phyloP scores from a whole-genome alignment of 2,888 invertebrate species.

The Drosophila pullipes region DNA sequence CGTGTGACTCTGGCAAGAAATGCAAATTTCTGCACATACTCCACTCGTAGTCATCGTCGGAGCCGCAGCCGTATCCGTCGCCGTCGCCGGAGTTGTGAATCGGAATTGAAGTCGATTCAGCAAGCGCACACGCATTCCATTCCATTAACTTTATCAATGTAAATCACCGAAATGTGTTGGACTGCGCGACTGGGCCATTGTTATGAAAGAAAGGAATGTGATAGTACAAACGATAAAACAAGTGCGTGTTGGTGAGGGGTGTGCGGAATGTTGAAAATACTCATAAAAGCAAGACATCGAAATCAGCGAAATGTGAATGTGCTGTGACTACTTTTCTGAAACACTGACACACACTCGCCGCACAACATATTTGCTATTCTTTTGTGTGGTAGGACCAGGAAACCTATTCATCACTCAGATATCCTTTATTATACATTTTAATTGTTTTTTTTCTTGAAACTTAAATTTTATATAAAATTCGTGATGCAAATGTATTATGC shows the following conservation, averaged over 20 bases:
- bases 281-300: conserved; percentile 60
- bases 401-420: conserved; percentile 31
- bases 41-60: conserved; percentile 27
- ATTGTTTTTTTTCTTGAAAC: neutral
- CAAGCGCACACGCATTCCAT: conserved; percentile 76
- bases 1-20: conserved; percentile 71
- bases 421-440: conserved; percentile 16
- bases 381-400: neutral
- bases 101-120: conserved; percentile 66
- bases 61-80: conserved; percentile 2
- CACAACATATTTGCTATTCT: neutral
- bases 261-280: conserved; percentile 51
- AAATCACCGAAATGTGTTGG: conserved; percentile 76
- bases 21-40: conserved; percentile 75
- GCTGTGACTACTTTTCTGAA: conserved; percentile 15
- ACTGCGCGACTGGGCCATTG: conserved; percentile 49
- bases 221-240: conserved; percentile 65
- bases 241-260: conserved; percentile 60
- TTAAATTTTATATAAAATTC: neutral
- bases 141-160: conserved; percentile 80
- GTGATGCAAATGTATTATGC: neutral
- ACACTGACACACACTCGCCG: neutral
- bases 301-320: conserved; percentile 50
- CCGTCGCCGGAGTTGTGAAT: conserved; percentile 34
- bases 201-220: conserved; percentile 61